A percentile compares a stretch with the other conserved stretches of the same genome.
Evolutionary conservation across 2,888 invertebrate genomes (phyloP).

Genomic region (Archips xylosteana): DNA sequence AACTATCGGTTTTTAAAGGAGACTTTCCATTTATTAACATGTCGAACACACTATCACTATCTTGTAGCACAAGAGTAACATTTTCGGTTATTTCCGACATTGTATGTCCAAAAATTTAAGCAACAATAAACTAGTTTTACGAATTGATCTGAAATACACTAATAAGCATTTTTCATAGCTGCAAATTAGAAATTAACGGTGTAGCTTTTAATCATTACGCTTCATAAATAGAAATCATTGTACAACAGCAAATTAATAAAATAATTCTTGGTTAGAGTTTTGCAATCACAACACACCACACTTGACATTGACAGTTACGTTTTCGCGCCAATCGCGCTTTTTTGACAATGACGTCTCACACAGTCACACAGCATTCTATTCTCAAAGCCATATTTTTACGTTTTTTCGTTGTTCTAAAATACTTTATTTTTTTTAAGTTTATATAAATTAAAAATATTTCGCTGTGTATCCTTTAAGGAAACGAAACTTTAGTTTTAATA

Average conservation of each 20-base stretch:
- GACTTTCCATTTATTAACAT: conserved; percentile 1
- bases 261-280: no score
- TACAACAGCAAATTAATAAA: no score
- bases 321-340: neutral
- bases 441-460: neutral
- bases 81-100: conserved; percentile 12
- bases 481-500: neutral
- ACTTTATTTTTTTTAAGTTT: no score
- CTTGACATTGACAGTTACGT: neutral
- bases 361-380: no score
- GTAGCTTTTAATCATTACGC: neutral
- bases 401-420: no score
- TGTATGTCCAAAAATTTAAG: neutral
- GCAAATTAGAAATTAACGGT: neutral
- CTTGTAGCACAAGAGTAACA: neutral
- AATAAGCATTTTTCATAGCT: neutral
- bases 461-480: neutral
- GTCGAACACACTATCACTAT: conserved; percentile 10
- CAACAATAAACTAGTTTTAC: neutral
- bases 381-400: neutral
- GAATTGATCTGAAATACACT: neutral
- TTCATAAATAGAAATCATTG: no score
- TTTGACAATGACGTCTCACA: neutral
- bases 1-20: conserved; percentile 13
- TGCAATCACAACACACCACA: neutral